Percentiles rank a stretch among this genome's conserved stretches.
phyloP scores from a whole-genome alignment of 2,888 invertebrate species.

The Quadroppia sp. region DNA sequence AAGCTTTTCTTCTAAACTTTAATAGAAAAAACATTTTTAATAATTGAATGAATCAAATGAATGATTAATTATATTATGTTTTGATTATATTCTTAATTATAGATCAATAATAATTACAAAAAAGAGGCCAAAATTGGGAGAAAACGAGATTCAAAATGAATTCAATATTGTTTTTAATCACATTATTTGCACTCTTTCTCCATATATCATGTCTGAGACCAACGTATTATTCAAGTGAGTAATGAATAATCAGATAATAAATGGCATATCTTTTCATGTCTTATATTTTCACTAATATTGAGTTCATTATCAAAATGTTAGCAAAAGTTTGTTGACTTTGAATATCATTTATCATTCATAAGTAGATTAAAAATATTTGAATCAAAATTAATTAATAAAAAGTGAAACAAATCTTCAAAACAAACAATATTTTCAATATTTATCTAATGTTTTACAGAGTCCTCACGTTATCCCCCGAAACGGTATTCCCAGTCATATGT shows the following conservation, averaged over 20 bases:
- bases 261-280: not conserved
- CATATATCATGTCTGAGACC: not conserved
- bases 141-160: not conserved
- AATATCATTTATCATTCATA: not conserved
- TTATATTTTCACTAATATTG: not conserved
- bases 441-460: not conserved
- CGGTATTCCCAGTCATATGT: not conserved
- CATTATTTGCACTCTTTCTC: not conserved
- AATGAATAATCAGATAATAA: not conserved
- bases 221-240: not conserved
- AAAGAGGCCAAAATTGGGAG: no score
- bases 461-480: no score
- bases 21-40: no score
- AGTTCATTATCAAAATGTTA: not conserved
- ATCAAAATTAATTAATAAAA: not conserved
- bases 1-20: no score
- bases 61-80: no score
- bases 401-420: not conserved
- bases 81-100: no score
- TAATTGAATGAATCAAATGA: no score
- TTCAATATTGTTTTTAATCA: not conserved
- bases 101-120: no score
- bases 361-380: not conserved
- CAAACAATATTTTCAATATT: no score
- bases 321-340: not conserved